Evolutionary conservation across 2,797 vertebrate genomes (phyloP), one percentile per base, ranked within the genome.

Genomic region (Pipistrellus nathusii): DNA sequence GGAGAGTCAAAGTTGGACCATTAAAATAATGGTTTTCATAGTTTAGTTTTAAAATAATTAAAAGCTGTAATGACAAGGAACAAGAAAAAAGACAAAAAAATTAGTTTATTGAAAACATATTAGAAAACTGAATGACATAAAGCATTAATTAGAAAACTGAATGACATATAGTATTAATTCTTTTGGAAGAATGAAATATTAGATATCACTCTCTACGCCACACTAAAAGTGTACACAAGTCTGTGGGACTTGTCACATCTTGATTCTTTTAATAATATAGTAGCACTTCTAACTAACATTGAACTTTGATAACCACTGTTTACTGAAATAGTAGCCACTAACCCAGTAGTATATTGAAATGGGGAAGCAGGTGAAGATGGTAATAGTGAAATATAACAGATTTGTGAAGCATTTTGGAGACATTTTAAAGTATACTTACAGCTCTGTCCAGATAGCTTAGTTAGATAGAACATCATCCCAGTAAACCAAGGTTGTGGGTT

Each of bases 31-130:
- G 8, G 48, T 82, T 91, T 91, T 32, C 27, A 5, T 85, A 77
- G 66, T 94, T 59, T 85, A 62, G 53, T 72, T 92, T 82, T 41
- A 92, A 90, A 80, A 80, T 82, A 55, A 41, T 27, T 78, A 44
- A 82, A 93, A 93, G 4, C 23, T 92, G 1, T 88, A 71, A 48
- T 85, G n/a, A 88, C 11, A 78, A 78, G 44, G 30, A 87, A 72
- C 92, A 73, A 3, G 41, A 86, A 64, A 88, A 73, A 77, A 73
- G 93, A 53, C 44, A 83, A 25, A 69, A 38, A 69, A 38, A 80
- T 78, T 89, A 35, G 17, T 86, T 69, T 91, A 44, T 46, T 95
- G 30, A 83, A 88, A 77, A 46, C 96, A 41, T 32, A 48, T 73
- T 88, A 83, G 35, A 84, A 59, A 85, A 71, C 18, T 55, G 20